Conservation (phyloP, 2,888 invertebrate genomes). For the Hirtodrosophila confusa region DNA sequence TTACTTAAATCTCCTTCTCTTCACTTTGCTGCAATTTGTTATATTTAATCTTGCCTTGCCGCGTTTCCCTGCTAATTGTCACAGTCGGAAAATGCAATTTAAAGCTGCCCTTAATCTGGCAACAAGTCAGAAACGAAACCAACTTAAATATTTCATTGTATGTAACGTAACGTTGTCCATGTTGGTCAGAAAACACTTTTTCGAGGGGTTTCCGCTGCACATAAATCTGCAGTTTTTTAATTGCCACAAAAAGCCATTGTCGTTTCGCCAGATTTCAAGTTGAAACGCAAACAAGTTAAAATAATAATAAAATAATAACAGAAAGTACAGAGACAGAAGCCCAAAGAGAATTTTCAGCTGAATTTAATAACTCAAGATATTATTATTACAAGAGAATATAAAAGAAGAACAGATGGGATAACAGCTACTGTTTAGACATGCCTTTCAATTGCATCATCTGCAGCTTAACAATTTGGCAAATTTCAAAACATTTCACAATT, state of each 20-base stretch:
- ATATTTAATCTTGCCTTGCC: constrained; percentile 5
- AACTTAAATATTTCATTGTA: constrained; percentile 25
- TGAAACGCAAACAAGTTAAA: constrained; percentile 34
- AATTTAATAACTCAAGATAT: constrained; percentile 1
- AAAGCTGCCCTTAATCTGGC: constrained; percentile 24
- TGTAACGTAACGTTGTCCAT: constrained; percentile 7
- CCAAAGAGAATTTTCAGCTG: no score
- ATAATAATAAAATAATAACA: constrained; percentile 4
- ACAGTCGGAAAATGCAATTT: constrained; percentile 24
- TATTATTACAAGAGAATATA: background rate
- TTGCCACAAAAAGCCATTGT: constrained; percentile 50
- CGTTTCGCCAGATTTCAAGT: constrained; percentile 42
- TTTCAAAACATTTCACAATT: constrained; percentile 24
- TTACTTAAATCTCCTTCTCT: background rate
- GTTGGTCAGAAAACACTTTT: constrained; percentile 12
- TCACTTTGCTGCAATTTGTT: background rate
- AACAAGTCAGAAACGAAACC: constrained; percentile 13
- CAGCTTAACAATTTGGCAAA: background rate
- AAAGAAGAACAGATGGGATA: background rate
- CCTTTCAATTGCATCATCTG: constrained; percentile 14
- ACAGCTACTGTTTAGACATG: constrained; percentile 2
- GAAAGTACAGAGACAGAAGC: no score
- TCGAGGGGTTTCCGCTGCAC: constrained; percentile 18
- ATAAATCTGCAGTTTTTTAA: constrained; percentile 57
- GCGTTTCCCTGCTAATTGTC: constrained; percentile 12